These are phyloP conservation scores for Perithous albicinctus DNA, from an alignment of 2,888 invertebrate species.

Conservation along the genomic window DNA sequence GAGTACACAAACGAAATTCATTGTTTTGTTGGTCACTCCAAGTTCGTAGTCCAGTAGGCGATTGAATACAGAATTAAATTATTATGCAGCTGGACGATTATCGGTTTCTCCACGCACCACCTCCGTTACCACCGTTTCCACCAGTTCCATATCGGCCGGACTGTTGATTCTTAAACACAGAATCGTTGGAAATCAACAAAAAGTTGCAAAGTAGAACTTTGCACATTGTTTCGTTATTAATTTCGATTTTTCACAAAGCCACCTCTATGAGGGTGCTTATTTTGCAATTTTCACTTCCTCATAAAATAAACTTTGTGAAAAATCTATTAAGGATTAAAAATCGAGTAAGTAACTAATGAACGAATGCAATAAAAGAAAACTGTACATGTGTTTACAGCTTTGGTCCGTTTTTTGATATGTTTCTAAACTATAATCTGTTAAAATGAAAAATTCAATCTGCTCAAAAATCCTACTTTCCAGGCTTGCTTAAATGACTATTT, in stretches of 20 bases:
- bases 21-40: conserved; percentile 5
- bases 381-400: no score
- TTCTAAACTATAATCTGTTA: no score
- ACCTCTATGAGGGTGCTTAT: no score
- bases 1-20: conserved; percentile 26
- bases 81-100: conserved; percentile 43
- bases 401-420: no score
- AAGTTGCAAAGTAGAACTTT: neutral
- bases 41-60: conserved; percentile 25
- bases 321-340: no score
- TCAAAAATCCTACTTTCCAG: no score
- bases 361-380: no score
- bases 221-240: neutral
- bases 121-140: conserved; percentile 63
- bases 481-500: neutral
- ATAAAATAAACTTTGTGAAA: no score
- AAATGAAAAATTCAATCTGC: no score
- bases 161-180: conserved; percentile 75
- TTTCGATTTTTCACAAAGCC: conserved; percentile 8
- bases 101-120: conserved; percentile 69
- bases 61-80: conserved; percentile 36
- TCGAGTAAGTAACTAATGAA: no score
- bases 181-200: conserved; percentile 20
- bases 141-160: conserved; percentile 73
- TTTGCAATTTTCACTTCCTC: no score